Evolutionary conservation across 1,140 invertebrate genomes (phyloP).

Genomic region (Cotesia chilonis): DNA sequence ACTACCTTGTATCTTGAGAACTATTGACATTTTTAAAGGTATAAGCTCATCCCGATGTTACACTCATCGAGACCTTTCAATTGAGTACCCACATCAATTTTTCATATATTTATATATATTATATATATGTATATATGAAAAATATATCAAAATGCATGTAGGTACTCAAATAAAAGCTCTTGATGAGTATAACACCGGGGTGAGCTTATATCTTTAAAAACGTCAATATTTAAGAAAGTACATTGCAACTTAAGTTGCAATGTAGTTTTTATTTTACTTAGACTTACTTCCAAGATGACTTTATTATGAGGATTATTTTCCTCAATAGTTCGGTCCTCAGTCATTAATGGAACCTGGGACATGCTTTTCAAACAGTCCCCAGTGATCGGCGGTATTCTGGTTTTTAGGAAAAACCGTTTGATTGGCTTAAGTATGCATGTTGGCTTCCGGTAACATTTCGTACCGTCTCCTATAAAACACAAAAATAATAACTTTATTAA

Average conservation of each 20-base stretch:
- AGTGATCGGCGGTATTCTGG: conserved; percentile 33
- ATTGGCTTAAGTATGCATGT: conserved; percentile 33
- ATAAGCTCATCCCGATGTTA: too few relatives aligned
- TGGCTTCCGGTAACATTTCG: conserved; percentile 39
- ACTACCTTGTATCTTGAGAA: background rate
- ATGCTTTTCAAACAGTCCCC: conserved; percentile 36
- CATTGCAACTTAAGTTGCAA: too few relatives aligned
- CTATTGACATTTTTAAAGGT: too few relatives aligned
- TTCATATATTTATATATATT: too few relatives aligned
- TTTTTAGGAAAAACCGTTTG: conserved; percentile 38
- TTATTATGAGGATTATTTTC: conserved; percentile 37
- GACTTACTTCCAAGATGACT: conserved; percentile 51
- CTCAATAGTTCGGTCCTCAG: conserved; percentile 2
- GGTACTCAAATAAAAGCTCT: too few relatives aligned
- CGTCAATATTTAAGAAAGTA: too few relatives aligned
- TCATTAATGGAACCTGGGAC: conserved; percentile 45
- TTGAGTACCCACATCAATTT: too few relatives aligned
- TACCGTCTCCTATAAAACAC: conserved; percentile 18
- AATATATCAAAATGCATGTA: too few relatives aligned
- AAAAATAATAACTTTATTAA: background rate
- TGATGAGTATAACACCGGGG: too few relatives aligned
- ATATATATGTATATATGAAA: too few relatives aligned
- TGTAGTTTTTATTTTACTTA: background rate
- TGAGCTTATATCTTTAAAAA: too few relatives aligned
- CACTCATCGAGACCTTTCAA: too few relatives aligned